Evolutionary conservation across 2,888 invertebrate species (phyloP).

Genomic region (Sminthurides aquaticus): DNA sequence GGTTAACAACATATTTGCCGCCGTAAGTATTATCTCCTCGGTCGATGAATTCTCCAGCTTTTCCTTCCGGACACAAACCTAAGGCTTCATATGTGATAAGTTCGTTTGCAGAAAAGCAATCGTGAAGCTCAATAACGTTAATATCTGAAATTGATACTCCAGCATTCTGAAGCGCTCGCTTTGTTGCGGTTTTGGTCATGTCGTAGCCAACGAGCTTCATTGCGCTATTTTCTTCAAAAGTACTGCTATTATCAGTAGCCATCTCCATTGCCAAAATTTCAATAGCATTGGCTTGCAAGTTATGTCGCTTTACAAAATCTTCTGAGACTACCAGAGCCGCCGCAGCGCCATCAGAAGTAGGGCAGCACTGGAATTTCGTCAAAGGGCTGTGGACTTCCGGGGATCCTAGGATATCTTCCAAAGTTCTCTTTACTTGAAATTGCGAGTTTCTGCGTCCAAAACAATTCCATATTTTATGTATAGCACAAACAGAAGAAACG

Average conservation of each 20-base stretch:
- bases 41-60: slow-evolving; percentile 87
- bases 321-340: slow-evolving; percentile 87
- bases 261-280: slow-evolving; percentile 96
- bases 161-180: slow-evolving; percentile 65
- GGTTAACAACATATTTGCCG: slow-evolving; percentile 95
- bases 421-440: slow-evolving; percentile 79
- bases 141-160: slow-evolving; percentile 71
- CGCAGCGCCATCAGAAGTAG: slow-evolving; percentile 96
- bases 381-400: slow-evolving; percentile 83
- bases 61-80: slow-evolving; percentile 79
- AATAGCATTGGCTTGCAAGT: slow-evolving; percentile 76
- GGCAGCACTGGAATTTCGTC: slow-evolving; percentile 95
- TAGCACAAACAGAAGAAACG: not conserved
- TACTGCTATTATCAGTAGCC: slow-evolving; percentile 80
- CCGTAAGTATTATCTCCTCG: slow-evolving; percentile 94
- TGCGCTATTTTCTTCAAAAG: slow-evolving; percentile 72
- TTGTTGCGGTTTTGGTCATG: slow-evolving; percentile 79
- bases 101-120: slow-evolving; percentile 97
- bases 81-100: slow-evolving; percentile 94
- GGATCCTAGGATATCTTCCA: slow-evolving; percentile 83
- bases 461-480: too few relatives aligned
- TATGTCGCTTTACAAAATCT: slow-evolving; percentile 75
- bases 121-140: slow-evolving; percentile 91
- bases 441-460: slow-evolving; percentile 83
- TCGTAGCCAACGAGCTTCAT: slow-evolving; percentile 84